These are phyloP conservation scores for Orthosia gothica DNA, from an alignment of 2,888 invertebrate species.

Conservation along the genomic window DNA sequence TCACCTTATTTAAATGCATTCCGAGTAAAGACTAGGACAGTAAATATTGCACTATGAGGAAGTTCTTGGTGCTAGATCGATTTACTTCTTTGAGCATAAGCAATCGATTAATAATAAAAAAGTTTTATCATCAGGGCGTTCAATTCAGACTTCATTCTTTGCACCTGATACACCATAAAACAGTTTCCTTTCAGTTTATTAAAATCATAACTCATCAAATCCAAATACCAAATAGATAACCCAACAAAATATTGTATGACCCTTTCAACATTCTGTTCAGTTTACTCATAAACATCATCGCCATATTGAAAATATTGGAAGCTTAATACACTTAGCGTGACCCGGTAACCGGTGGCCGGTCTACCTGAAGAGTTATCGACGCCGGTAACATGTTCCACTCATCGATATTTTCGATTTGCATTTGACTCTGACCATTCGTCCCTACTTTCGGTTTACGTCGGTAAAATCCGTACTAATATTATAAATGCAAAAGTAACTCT, in stretches of 20 bases:
- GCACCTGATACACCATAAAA: too few relatives aligned
- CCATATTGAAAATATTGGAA: slow-evolving; percentile 11
- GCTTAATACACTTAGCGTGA: slow-evolving; percentile 26
- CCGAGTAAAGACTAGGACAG: too few relatives aligned
- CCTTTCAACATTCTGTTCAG: slow-evolving; percentile 7
- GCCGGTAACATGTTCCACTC: slow-evolving; percentile 2
- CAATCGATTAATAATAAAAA: too few relatives aligned
- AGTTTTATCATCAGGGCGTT: too few relatives aligned
- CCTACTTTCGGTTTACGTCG: slow-evolving; percentile 2
- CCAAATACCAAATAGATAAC: not conserved
- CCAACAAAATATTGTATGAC: not conserved
- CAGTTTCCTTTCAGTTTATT: not conserved
- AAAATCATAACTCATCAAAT: not conserved
- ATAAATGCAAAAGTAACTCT: too few relatives aligned
- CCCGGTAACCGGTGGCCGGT: not conserved
- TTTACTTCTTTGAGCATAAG: too few relatives aligned
- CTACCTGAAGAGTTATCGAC: slow-evolving; percentile 30
- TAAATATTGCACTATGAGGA: too few relatives aligned
- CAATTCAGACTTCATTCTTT: too few relatives aligned
- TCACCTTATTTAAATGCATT: too few relatives aligned
- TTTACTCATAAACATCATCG: slow-evolving; percentile 5
- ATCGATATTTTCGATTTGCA: slow-evolving; percentile 47
- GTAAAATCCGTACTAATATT: not conserved
- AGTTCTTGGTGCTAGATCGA: too few relatives aligned
- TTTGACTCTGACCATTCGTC: slow-evolving; percentile 27